Base-by-base conservation (phyloP, 2,797 vertebrate species). In the Harpagifer antarcticus region DNA sequence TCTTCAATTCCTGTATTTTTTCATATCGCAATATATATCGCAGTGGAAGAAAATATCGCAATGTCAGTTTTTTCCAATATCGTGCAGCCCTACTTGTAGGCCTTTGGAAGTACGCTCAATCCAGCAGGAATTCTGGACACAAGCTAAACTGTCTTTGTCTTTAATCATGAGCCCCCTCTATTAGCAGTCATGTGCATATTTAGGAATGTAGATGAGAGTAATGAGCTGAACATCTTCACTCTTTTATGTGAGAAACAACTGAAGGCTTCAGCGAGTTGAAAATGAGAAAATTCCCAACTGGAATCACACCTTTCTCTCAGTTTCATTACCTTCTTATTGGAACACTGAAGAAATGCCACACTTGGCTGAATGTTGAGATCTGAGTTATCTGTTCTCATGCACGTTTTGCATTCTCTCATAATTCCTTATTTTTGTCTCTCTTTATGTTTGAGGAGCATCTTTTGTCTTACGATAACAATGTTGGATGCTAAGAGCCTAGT, bases 321-420 rank as follows among this genome's bases (percentile, higher is more conserved):
- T 55, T 80, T 67, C 68, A 67, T 73, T 61, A 52, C 14, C 42
- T 56, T 74, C 17, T 57, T 33, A 57, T 19, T 64, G 56, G 31
- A 55, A 49, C 42, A 48, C 42, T 54, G 14, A 9, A 64, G 50
- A 58, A 45, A 61, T 50, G 19, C 17, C 45, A 44, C n/a, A 31
- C 52, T 27, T 17, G 6, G 67, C 57, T 73, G 64, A 85, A 70
- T 74, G 13, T 45, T n/a, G 15, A 64, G 10, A 75, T 27, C 13
- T 23, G 37, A 27, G 27, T 59, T 49, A 48, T 67, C 43, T 10
- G 8, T 10, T 59, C 23, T 55, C 5, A 1, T 1, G 2, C 20
- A 54, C 33, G 17, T 44, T 74, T 52, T 23, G 20, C 2, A 52
- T 68, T 74, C 31, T 43, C 15, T 61, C 19, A 45, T 52, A 61